Conservation (phyloP, 1,140 invertebrate species). For the Dreissena rostriformis region DNA sequence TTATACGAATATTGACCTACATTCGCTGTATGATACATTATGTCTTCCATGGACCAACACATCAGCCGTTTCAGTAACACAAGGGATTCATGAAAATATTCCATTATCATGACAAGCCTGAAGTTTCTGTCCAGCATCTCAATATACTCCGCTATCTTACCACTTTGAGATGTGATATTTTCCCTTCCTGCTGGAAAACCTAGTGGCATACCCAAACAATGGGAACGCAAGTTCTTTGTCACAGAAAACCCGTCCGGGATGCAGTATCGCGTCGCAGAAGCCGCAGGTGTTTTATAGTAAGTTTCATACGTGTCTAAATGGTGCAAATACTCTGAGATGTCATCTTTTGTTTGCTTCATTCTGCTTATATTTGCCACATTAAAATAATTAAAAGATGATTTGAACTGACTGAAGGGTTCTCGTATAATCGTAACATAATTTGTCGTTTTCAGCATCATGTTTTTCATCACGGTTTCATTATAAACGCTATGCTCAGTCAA, state of each 20-base stretch:
- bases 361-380: constrained; percentile 62
- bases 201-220: constrained; percentile 71
- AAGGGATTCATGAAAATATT: constrained; percentile 83
- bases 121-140: constrained; percentile 74
- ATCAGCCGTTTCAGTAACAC: constrained; percentile 82
- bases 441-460: constrained; percentile 67
- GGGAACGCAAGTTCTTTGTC: constrained; percentile 70
- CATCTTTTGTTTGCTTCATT: constrained; percentile 50
- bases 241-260: constrained; percentile 73
- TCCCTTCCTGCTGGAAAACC: constrained; percentile 65
- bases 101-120: constrained; percentile 83
- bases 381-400: constrained; percentile 74
- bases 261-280: constrained; percentile 60
- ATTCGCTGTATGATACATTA: constrained; percentile 62
- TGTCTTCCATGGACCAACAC: constrained; percentile 80
- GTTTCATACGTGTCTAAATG: constrained; percentile 70
- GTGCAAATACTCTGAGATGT: constrained; percentile 65
- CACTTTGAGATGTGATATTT: constrained; percentile 52
- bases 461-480: constrained; percentile 67
- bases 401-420: constrained; percentile 72
- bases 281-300: constrained; percentile 61
- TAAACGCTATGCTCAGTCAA: constrained; percentile 76
- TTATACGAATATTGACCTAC: constrained; percentile 54
- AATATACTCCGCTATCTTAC: constrained; percentile 59
- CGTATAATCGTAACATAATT: constrained; percentile 74